Base-by-base conservation (phyloP, 1,140 invertebrate genomes). In the Drosophila setifemur region DNA sequence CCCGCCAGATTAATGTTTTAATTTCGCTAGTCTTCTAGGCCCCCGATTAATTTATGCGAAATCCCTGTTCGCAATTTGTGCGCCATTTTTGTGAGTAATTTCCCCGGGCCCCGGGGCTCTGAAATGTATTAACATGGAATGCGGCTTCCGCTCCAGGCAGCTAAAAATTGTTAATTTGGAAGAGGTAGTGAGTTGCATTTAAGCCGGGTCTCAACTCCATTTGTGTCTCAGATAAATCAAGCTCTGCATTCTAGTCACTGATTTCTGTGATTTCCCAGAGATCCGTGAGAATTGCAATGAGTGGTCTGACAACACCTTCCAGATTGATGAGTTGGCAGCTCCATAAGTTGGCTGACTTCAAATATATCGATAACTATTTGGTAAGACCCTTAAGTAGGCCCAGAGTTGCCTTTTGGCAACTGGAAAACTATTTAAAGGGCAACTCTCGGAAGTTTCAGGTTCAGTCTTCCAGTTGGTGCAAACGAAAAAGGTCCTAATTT, bases 1-100 rank as follows among this genome's bases (percentile, higher is more conserved):
- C 14, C 18, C 54, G 19, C 23, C 29, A 81, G 82, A 86, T 86
- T 87, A 86, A 86, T 86, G 81, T 86, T 86, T 86, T 86, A 86
- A 86, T 86, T 86, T 87, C 71, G 54, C 57, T 72, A 63, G 81
- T 45, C 43, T 33, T 40, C 47, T 71, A 73, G 73, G 43, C n/a
- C 37, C 45, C 33, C 35, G 50, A 71, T 79, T 85, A 85, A 85
- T 79, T 79, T 79, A 85, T 85, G 74, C 68, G 70, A 57, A 57
- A n/a, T n/a, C 69, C 69, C 68, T 55, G 70, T 61, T 64, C 64
- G 69, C 70, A 73, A 73, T 73, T 64, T 73, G 68, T 73, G 21
- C 2, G 37, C 40, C 58, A n/a, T 54, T 67, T 72, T 82, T 83
- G 72, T 85, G 81, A 85, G 79, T 85, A 74, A 86, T 85, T 76